A percentile compares a stretch with the other conserved stretches of the same genome.
These are phyloP conservation scores for Manis pentadactyla DNA, from an alignment of 2,797 vertebrate genomes.

Conservation along the genomic window DNA sequence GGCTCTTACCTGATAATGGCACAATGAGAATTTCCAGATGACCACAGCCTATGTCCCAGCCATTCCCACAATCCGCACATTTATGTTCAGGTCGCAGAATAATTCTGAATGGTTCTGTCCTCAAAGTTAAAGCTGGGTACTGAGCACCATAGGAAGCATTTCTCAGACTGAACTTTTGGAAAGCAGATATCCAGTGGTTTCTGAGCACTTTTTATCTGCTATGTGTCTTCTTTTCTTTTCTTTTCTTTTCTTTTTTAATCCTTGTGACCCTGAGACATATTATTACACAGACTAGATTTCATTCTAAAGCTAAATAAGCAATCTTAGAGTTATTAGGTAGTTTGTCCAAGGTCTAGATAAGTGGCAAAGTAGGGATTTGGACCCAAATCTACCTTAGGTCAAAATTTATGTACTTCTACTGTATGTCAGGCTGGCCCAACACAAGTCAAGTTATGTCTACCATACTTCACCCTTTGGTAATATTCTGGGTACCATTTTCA, in stretches of 20 bases:
- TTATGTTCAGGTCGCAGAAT: not conserved
- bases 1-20: not conserved
- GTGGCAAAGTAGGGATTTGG: not conserved
- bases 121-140: not conserved
- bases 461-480: not conserved
- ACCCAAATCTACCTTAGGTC: not conserved
- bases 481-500: not conserved
- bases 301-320: not conserved
- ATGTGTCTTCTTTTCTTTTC: not conserved
- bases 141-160: not conserved
- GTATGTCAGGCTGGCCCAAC: not conserved
- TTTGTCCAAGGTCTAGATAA: not conserved
- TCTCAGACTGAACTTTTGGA: not conserved
- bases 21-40: not conserved
- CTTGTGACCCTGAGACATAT: not conserved
- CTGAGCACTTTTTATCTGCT: not conserved
- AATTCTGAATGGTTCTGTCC: not conserved
- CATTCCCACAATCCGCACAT: not conserved
- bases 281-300: not conserved
- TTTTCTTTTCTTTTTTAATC: not conserved
- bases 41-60: not conserved
- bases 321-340: accelerated
- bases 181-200: not conserved
- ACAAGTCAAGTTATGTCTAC: not conserved
- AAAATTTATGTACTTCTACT: not conserved